Evolutionary conservation across 2,797 vertebrate genomes (phyloP).

Genomic region (Micrastur ruficollis): DNA sequence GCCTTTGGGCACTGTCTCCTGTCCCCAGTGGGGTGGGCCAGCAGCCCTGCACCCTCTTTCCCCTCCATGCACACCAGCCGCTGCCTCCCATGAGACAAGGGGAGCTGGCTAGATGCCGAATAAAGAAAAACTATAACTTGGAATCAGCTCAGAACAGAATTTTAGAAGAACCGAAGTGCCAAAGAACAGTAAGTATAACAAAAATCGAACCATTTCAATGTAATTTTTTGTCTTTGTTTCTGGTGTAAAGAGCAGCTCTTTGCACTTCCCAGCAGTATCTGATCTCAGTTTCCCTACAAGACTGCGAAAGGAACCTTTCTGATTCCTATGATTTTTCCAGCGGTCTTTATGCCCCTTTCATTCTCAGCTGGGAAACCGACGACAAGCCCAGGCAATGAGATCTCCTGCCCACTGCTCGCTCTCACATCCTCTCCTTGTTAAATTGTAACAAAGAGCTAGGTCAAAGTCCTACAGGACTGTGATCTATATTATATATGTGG

Average conservation of each 20-base stretch:
- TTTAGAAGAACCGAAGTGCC: background rate
- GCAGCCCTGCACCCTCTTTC: background rate
- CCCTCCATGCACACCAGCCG: rapidly evolving
- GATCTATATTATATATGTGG: rapidly evolving
- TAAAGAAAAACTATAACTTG: background rate
- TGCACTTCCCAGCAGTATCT: background rate
- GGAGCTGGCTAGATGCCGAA: background rate
- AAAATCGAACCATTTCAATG: background rate
- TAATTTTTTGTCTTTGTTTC: background rate
- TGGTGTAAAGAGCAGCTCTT: background rate
- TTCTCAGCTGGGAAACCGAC: background rate
- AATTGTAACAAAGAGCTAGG: background rate
- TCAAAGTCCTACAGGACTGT: background rate
- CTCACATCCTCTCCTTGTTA: background rate
- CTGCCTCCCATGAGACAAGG: background rate
- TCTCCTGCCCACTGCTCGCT: background rate
- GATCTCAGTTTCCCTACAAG: background rate
- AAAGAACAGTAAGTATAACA: background rate
- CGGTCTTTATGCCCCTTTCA: background rate
- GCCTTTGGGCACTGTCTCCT: background rate
- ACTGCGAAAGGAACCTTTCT: background rate
- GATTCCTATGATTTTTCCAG: background rate
- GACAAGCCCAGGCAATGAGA: background rate
- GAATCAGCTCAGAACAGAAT: background rate
- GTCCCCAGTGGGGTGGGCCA: background rate